phyloP scores from a whole-genome alignment of 2,113 vertebrate species.

The Bagarius yarrelli region DNA sequence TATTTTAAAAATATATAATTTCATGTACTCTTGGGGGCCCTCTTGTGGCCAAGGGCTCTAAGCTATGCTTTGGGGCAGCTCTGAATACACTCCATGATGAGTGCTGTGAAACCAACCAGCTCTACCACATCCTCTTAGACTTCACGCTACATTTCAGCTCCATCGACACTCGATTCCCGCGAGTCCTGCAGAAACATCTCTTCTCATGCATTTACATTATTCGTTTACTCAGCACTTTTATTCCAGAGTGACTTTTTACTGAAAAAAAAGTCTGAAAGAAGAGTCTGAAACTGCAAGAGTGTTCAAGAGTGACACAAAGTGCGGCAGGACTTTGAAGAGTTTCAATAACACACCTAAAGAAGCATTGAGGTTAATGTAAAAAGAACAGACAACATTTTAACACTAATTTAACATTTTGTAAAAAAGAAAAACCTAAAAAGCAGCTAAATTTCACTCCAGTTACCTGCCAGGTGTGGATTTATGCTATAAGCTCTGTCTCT shows the following conservation, averaged over 20 bases:
- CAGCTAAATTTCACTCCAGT: neutral
- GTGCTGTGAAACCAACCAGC: neutral
- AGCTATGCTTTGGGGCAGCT: no score
- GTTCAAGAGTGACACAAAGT: neutral
- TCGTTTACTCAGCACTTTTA: neutral
- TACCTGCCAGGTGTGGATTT: neutral
- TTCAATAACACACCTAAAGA: neutral
- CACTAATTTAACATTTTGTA: neutral
- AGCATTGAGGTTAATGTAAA: neutral
- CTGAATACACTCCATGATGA: neutral
- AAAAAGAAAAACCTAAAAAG: neutral
- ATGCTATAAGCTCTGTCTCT: neutral
- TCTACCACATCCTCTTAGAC: neutral
- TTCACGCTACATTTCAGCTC: conserved; percentile 10
- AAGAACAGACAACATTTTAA: neutral
- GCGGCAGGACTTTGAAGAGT: conserved; percentile 1
- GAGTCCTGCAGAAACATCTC: neutral
- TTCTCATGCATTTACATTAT: neutral
- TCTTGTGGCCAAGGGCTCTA: no score
- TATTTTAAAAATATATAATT: no score
- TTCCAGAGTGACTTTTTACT: neutral
- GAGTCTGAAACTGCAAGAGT: neutral
- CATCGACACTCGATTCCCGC: neutral
- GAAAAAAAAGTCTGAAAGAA: no score
- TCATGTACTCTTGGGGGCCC: no score